Conservation (phyloP, 2,113 vertebrate genomes). For the Hydrochoerus hydrochaeris region DNA sequence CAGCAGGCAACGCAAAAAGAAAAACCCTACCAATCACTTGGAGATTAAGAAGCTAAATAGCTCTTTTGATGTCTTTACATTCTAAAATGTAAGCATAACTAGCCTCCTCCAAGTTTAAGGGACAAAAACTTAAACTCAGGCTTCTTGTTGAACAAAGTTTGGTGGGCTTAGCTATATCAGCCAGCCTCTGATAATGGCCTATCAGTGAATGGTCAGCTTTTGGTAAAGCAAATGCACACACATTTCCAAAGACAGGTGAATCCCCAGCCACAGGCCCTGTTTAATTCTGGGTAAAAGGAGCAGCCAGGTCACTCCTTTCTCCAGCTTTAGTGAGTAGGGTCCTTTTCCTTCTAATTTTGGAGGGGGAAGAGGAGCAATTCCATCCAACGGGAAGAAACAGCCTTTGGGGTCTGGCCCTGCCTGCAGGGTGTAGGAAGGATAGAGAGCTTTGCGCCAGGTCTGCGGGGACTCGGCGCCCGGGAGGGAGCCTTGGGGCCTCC, state of each 20-base stretch:
- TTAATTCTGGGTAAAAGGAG: background rate
- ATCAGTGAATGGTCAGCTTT: background rate
- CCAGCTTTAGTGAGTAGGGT: background rate
- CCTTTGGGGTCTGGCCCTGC: background rate
- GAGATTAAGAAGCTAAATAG: conserved; percentile 14
- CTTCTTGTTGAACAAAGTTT: background rate
- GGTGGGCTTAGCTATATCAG: background rate
- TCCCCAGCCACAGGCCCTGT: background rate
- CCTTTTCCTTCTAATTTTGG: background rate
- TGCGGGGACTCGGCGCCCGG: background rate
- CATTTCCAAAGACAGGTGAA: background rate
- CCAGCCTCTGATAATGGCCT: background rate
- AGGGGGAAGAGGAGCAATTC: background rate
- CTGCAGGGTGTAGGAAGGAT: too few species aligned
- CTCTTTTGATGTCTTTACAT: background rate
- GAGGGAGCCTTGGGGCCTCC: too few species aligned
- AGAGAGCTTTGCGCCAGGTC: background rate
- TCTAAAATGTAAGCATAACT: conserved; percentile 45
- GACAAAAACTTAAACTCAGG: background rate
- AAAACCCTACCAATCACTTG: background rate
- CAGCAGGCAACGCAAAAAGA: conserved; percentile 17
- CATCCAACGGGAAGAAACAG: background rate
- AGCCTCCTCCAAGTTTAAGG: background rate
- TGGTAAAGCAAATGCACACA: background rate
- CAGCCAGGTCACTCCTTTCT: background rate